Conservation (phyloP, 1,140 invertebrate species). For the Eumaeus atala region DNA sequence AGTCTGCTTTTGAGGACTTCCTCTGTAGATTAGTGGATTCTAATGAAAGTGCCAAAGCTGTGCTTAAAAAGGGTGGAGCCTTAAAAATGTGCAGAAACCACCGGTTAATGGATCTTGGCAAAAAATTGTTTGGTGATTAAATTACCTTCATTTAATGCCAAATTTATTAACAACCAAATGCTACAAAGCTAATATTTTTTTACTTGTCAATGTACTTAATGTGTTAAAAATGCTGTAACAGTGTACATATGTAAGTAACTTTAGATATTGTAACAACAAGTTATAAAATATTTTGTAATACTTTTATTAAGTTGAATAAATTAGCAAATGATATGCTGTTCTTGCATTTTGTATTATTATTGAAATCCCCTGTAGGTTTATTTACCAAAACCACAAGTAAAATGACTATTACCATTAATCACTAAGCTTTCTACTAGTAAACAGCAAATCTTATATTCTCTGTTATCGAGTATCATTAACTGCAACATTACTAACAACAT, state of each 20-base stretch:
- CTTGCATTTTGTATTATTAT: constrained; percentile 13
- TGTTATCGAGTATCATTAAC: too few relatives aligned
- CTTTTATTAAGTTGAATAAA: constrained; percentile 23
- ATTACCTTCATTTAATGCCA: constrained; percentile 27
- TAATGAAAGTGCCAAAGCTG: constrained; percentile 82
- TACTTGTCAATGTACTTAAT: constrained; percentile 29
- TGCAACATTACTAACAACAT: too few relatives aligned
- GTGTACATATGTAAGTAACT: constrained; percentile 31
- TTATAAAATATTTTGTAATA: constrained; percentile 15
- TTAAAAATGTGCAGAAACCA: constrained; percentile 88
- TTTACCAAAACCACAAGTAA: too few relatives aligned
- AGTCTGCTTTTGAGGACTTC: constrained; percentile 92
- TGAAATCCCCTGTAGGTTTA: background rate
- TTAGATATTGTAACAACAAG: constrained; percentile 18
- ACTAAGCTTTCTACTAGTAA: too few relatives aligned
- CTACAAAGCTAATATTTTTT: constrained; percentile 23
- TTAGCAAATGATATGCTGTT: constrained; percentile 15
- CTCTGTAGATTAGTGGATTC: constrained; percentile 88
- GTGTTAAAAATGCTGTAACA: constrained; percentile 19
- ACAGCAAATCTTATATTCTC: too few relatives aligned
- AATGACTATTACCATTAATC: too few relatives aligned
- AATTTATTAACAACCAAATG: background rate
- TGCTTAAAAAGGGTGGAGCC: constrained; percentile 88
- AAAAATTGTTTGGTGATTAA: constrained; percentile 89
- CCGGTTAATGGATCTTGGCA: constrained; percentile 90